Evolutionary conservation across 2,797 vertebrate species (phyloP), one percentile per base, ranked within the genome.

Genomic region (Rhinatrema bivittatum): DNA sequence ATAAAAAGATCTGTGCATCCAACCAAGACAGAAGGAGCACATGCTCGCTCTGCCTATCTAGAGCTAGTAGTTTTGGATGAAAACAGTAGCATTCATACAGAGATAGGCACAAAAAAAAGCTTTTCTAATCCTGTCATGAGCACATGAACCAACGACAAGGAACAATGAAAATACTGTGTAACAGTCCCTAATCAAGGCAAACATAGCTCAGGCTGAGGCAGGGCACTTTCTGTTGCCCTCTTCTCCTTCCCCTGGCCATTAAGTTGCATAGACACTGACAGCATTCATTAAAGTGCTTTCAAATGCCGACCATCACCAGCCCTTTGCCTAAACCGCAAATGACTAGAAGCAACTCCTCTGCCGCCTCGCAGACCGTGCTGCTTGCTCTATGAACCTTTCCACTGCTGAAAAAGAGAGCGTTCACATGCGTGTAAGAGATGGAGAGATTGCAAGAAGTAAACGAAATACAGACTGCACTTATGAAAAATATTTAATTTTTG

Each of bases 1-100:
- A 76, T 70, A 61, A 68, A 67, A 64, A 72, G 75, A 78, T 77
- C 56, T 78, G 79, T 75, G 74, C 75, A 78, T 67, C 68, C 79
- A 70, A 77, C 69, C 81, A 79, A 75, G 72, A 71, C 65, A 67
- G 74, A 70, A 68, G 63, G 60, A 71, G 78, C 72, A 62, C 78
- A 74, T 64, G 84, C 76, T 78, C 78, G 84, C 77, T 77, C 75
- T 76, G 70, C 39, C 53, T 62, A 64, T 54, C 58, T 50, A 62
- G 65, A 53, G 69, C 58, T 29, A 61, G 62, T 59, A 65, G 56
- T 68, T 66, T 59, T 68, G 59, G 50, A 56, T 50, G 56, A 60
- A 60, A 59, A 52, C 59, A 58, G 69, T 14, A 43, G 60, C 60
- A 59, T 52, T 62, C 59, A 43, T 42, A 55, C 32, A 30, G 62